These are phyloP conservation scores for Drosophila mimetica DNA, from an alignment of 2,888 invertebrate species.

Conservation along the genomic window DNA sequence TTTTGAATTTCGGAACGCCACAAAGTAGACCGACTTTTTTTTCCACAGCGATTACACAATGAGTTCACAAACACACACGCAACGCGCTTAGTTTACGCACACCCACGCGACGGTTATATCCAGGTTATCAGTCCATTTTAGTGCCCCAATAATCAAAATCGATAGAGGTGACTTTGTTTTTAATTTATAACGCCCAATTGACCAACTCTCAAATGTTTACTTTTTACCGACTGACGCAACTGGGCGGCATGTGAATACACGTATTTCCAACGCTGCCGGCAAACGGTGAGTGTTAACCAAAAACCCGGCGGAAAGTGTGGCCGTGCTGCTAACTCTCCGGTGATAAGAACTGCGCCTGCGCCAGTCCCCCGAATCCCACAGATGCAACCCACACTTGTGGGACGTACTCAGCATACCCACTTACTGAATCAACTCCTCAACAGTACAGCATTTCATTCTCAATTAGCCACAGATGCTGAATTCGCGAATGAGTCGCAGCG, in stretches of 20 bases:
- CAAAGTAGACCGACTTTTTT: conserved; percentile 31
- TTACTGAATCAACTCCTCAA: conserved; percentile 1
- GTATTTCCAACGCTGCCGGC: conserved; percentile 54
- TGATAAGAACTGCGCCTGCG: conserved; percentile 59
- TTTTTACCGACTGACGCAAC: conserved; percentile 39
- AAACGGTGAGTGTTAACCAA: conserved; percentile 57
- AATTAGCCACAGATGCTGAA: conserved; percentile 2
- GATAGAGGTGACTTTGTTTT: conserved; percentile 33
- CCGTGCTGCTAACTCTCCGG: conserved; percentile 16
- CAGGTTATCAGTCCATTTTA: conserved; percentile 26
- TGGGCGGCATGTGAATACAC: conserved; percentile 3
- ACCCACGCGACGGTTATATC: conserved; percentile 6
- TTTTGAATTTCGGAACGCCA: conserved; percentile 19
- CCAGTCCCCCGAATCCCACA: conserved; percentile 3
- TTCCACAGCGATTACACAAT: conserved; percentile 51
- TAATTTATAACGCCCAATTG: conserved; percentile 18
- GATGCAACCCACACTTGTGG: conserved; percentile 30
- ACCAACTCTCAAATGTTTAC: conserved; percentile 4
- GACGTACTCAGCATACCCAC: conserved; percentile 1
- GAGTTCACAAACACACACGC: conserved; percentile 6
- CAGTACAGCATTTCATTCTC: conserved; percentile 1
- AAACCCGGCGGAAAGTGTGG: conserved; percentile 23
- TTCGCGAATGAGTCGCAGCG: conserved; percentile 3
- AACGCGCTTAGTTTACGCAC: conserved; percentile 1
- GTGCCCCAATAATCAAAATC: conserved; percentile 15